Base-by-base conservation (phyloP, 1,140 invertebrate genomes). In the Neodiprion virginianus region DNA sequence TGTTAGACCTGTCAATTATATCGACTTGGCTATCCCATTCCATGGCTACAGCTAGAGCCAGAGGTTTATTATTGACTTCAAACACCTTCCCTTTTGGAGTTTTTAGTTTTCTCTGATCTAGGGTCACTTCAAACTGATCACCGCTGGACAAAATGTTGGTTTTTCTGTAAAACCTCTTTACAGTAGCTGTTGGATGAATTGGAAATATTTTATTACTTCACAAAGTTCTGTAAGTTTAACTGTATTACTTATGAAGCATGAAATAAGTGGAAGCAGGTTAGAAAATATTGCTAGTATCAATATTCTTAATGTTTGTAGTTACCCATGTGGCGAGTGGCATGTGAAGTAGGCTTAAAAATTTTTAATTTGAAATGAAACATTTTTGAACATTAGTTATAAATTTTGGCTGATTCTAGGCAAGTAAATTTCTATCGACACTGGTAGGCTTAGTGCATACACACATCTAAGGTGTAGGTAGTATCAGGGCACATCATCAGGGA, bases 11-110 rank as follows among this genome's bases (percentile, higher is more conserved):
- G 73, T 94, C 87, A 74, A 99, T 95, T 74, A 89, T 89, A 53
- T 95, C 91, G 76, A 93, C 92, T 85, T 99, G 97, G n/a, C 92
- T 88, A 80, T 96, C 93, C 95, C 97, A 99, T 91, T 99, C 97
- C 69, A 94, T 91, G 5, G 96, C 96, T 61, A 99, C 92, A 14
- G 96, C 96, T 73, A 98, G 89, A 14, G 97, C 97, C 50, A 99
- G 87, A n/a, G 93, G 91, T 89, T 98, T 95, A 87, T 92, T 97
- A 47, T 93, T 90, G 0, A 98, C 93, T 80, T 91, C 89, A 79
- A 98, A 94, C 12, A 94, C 81, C 73, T 92, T 90, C 7, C 96
- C 96, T 81, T 92, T 91, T 0, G 96, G 97, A 48, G 97, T 98
- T 89, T 97, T 97, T 9, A 98, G 86, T 86, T 96, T 96, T 47